Evolutionary conservation across 1,140 invertebrate genomes (phyloP), one percentile per base, ranked within the genome.

Genomic region (Solen grandis): DNA sequence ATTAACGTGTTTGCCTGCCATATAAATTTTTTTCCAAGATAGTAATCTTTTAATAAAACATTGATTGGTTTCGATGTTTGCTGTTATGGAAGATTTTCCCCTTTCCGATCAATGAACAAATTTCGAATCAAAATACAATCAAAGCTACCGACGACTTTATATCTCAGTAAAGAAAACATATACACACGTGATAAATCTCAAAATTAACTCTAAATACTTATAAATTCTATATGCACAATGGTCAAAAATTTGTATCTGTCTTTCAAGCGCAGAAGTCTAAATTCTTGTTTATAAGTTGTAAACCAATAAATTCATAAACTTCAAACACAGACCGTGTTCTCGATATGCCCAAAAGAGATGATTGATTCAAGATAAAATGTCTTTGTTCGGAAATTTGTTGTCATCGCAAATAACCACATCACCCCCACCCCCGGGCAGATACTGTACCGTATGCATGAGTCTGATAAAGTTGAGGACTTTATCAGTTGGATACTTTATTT

Each of bases 131-230:
- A n/a, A n/a, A n/a, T n/a, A n/a, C n/a, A 22, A 16, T 60, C 59
- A 60, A 60, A 60, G 59, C n/a, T n/a, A n/a, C n/a, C n/a, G n/a
- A n/a, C n/a, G n/a, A n/a, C n/a, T n/a, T n/a, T n/a, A n/a, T n/a
- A n/a, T n/a, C n/a, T 55, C 50, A 54, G 66, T 76, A 65, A 76
- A 66, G 41, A 22, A 63, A 66, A 76, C 74, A 66, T 35, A 38
- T 29, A 54, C 33, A 54, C 55, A 36, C 55, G 19, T 76, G 74
- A 76, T 65, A 65, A 66, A 55, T 66, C 66, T 63, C 33, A 38
- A 76, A 68, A 76, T 50, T 76, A 52, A 66, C 35, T 76, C 66
- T 66, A 66, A 76, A 76, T 66, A 76, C 74, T 76, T 76, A 76
- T 55, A 76, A 76, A 76, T 76, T 55, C 59, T 55, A 76, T 55